Base-by-base conservation (phyloP, 2,797 vertebrate species). In the Garrulus glandarius region DNA sequence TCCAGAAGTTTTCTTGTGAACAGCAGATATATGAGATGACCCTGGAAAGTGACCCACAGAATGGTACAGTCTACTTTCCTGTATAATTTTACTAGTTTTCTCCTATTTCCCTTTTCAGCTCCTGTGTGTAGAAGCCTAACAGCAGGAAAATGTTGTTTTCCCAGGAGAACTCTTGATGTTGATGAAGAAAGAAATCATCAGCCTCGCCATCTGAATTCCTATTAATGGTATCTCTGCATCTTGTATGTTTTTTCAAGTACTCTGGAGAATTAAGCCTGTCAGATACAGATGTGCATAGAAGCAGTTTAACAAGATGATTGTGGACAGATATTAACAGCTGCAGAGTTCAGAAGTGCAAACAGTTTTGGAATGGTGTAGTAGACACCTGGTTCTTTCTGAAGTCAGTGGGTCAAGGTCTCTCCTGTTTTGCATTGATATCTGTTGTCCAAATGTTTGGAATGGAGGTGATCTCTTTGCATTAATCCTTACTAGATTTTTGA, bases 271-370 rank as follows among this genome's bases (percentile, higher is more conserved):
- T 74, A 23, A 88, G 77, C 36, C 63, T 87, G 47, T 89, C 83
- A 93, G 83, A 70, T 18, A 27, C 82, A 95, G 72, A 79, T 59
- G 86, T 77, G 18, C 55, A 24, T 76, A 74, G 87, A 94, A 95
- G 83, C 26, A 52, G 44, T 76, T 94, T 84, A 84, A 80, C 0
- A 0, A 93, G 70, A 32, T 11, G 52, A 32, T 49, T 49, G 36
- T n/a, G 30, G 20, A 32, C 46, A 57, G 72, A 41, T 44, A 18
- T 13, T 26, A 78, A 64, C 80, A 93, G 83, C 92, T 96, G 89
- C 61, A 64, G 64, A 87, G 95, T 84, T 95, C 92, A 80, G 53
- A 83, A 95, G 89, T 88, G 60, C 89, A 84, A 69, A 84, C 59
- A 68, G 67, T 30, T 82, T 89, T 92, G 84, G 56, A 91, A 78